Percentiles rank a stretch among this genome's conserved stretches.
phyloP scores from a whole-genome alignment of 2,888 invertebrate species.

The Prosapia bicincta region DNA sequence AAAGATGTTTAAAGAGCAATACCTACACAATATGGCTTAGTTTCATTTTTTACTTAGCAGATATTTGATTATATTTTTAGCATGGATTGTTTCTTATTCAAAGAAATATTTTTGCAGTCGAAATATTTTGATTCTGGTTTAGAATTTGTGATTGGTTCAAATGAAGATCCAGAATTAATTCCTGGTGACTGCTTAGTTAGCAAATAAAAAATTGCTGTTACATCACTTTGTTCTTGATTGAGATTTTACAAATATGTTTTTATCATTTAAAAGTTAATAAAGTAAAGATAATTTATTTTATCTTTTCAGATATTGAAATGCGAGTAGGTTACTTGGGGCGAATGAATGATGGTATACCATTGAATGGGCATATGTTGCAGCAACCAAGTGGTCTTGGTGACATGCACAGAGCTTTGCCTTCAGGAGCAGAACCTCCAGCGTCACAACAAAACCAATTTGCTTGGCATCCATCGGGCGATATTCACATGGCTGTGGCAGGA shows the following conservation, averaged over 20 bases:
- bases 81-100: no score
- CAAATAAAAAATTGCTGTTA: no score
- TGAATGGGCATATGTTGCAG: conserved; percentile 72
- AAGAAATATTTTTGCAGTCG: no score
- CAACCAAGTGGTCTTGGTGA: conserved; percentile 64
- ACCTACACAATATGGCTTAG: no score
- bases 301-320: conserved; percentile 81
- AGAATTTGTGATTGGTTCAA: no score
- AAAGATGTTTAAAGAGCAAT: no score
- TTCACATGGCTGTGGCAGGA: conserved; percentile 71
- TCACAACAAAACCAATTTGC: conserved; percentile 80
- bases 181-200: no score
- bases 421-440: conserved; percentile 64
- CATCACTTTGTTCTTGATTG: not conserved
- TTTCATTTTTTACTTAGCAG: no score
- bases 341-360: conserved; percentile 71
- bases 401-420: conserved; percentile 58
- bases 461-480: conserved; percentile 82
- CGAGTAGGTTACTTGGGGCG: conserved; percentile 83
- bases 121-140: no score
- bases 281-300: not conserved
- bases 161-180: no score
- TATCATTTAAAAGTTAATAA: not conserved
- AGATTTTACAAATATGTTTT: not conserved
- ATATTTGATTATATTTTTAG: no score